phyloP scores from a whole-genome alignment of 2,113 vertebrate genomes.

The Tachysurus vachellii region DNA sequence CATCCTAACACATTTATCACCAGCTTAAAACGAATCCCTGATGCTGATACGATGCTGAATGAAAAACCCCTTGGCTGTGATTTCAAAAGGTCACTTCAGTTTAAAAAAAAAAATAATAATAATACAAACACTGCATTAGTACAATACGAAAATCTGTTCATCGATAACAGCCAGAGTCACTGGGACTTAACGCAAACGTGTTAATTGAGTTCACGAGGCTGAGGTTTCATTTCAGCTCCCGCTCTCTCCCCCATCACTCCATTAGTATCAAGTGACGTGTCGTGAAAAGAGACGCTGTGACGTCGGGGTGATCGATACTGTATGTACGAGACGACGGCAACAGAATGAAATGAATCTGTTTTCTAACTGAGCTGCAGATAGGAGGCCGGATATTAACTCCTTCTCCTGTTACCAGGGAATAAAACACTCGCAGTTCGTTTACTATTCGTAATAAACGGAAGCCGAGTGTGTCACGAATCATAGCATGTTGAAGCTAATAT shows the following conservation, averaged over 20 bases:
- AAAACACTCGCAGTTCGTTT: neutral
- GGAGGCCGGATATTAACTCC: neutral
- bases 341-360: neutral
- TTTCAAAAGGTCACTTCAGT: neutral
- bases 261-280: neutral
- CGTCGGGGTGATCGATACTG: neutral
- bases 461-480: too few relatives aligned
- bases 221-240: neutral
- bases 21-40: too few relatives aligned
- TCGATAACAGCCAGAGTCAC: neutral
- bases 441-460: too few relatives aligned
- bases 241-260: neutral
- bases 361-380: neutral
- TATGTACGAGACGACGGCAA: neutral
- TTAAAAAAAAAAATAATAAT: neutral
- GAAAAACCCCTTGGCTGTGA: neutral
- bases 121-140: neutral
- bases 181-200: neutral
- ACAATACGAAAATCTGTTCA: neutral
- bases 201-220: neutral
- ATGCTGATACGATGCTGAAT: neutral
- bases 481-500: too few relatives aligned
- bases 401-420: neutral
- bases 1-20: neutral
- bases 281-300: neutral